A percentile compares a stretch with the other conserved stretches of the same genome.
phyloP scores from a whole-genome alignment of 2,888 invertebrate species.

The Orthosia gracilis region DNA sequence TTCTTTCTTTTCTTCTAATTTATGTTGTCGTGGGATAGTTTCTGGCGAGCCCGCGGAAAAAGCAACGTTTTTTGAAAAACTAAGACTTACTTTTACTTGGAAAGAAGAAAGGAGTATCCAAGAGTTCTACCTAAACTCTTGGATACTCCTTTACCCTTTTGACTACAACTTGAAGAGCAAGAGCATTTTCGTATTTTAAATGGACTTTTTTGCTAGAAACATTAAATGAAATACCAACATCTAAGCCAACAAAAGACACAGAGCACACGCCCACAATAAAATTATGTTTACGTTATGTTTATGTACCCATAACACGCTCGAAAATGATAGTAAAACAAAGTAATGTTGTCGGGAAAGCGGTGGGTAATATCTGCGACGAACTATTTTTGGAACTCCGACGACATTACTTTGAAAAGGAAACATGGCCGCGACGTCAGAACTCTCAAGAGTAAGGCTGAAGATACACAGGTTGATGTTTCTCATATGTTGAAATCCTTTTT shows the following conservation, averaged over 20 bases:
- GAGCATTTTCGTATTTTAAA: no score
- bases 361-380: conserved; percentile 17
- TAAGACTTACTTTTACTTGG: no score
- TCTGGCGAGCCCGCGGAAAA: no score
- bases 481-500: no score
- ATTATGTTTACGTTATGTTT: conserved; percentile 26
- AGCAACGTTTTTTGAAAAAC: no score
- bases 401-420: conserved; percentile 36
- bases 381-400: conserved; percentile 30
- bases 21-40: no score
- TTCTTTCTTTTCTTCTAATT: no score
- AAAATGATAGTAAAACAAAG: conserved; percentile 46
- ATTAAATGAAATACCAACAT: not conserved
- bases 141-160: no score
- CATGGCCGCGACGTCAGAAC: conserved; percentile 19
- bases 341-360: conserved; percentile 10
- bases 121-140: no score
- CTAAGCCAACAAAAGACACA: not conserved
- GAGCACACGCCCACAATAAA: conserved; percentile 9
- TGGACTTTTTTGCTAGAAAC: no score
- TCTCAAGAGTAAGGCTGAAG: conserved; percentile 2
- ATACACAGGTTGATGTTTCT: not conserved
- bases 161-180: no score
- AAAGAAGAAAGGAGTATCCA: no score
- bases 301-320: not conserved